phyloP scores from a whole-genome alignment of 2,113 vertebrate genomes.

The Oncorhynchus tshawytscha region DNA sequence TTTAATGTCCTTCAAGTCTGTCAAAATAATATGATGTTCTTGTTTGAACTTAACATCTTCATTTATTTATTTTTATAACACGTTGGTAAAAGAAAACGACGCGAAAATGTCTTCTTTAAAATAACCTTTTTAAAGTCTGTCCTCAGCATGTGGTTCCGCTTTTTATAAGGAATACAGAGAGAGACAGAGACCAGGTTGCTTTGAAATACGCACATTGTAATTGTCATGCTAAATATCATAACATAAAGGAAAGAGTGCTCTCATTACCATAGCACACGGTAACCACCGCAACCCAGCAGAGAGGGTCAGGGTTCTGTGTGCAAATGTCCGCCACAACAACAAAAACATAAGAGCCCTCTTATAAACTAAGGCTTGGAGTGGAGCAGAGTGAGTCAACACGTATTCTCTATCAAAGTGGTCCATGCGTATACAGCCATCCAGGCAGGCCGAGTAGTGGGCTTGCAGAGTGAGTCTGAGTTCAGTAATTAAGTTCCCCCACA shows the following conservation, averaged over 20 bases:
- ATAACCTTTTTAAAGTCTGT: background rate
- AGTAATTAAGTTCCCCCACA: slow-evolving; percentile 62
- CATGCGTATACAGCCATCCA: background rate
- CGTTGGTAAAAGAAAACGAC: background rate
- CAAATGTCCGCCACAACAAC: slow-evolving; percentile 16
- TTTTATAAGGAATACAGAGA: background rate
- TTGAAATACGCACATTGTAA: slow-evolving; percentile 23
- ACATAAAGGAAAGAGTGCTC: slow-evolving; percentile 10
- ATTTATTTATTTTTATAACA: background rate
- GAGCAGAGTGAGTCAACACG: background rate
- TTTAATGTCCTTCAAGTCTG: background rate
- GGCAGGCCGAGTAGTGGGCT: background rate
- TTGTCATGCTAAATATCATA: slow-evolving; percentile 38
- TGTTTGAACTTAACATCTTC: background rate
- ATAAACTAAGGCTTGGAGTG: background rate
- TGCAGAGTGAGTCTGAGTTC: slow-evolving; percentile 48
- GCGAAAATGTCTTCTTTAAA: background rate
- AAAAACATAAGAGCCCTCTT: background rate
- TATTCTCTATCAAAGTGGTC: background rate
- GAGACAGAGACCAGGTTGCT: background rate
- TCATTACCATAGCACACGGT: slow-evolving; percentile 36
- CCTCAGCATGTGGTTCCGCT: background rate
- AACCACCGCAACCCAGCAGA: slow-evolving; percentile 35
- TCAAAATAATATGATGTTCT: background rate
- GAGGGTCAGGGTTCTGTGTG: slow-evolving; percentile 15